Percentiles rank a stretch among this genome's conserved stretches.
These are phyloP conservation scores for Grammomys surdaster DNA, from an alignment of 2,113 vertebrate genomes.

Conservation along the genomic window DNA sequence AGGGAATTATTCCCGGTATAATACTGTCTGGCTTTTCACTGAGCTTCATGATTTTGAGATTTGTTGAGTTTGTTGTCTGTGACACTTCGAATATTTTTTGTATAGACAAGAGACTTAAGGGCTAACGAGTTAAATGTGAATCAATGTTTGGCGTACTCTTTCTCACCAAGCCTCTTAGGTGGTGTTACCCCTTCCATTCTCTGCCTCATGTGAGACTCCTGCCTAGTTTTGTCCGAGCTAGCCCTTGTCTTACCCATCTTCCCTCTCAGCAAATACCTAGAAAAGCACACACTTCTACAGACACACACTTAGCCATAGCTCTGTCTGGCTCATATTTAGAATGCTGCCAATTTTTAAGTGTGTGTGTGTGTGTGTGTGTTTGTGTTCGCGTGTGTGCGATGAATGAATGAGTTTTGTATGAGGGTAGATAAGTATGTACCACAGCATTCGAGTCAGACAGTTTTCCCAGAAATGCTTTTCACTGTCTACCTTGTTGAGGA, in stretches of 20 bases:
- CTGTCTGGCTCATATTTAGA: not conserved
- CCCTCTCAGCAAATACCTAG: not conserved
- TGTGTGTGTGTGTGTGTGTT: not conserved
- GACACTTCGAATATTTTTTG: not conserved
- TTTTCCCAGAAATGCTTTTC: not conserved
- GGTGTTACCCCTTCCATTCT: not conserved
- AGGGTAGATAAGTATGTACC: not conserved
- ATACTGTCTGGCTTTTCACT: not conserved
- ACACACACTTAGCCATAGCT: no score
- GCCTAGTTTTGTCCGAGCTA: not conserved
- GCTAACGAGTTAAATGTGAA: not conserved
- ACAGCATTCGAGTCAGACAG: not conserved
- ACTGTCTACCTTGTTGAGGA: not conserved
- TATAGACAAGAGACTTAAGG: not conserved
- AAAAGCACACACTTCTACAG: no score
- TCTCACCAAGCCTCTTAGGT: not conserved
- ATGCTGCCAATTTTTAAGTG: not conserved
- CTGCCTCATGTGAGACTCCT: not conserved
- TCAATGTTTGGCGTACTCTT: not conserved
- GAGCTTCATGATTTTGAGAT: not conserved
- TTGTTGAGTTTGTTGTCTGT: not conserved
- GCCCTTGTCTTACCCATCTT: not conserved
- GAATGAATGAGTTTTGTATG: not conserved
- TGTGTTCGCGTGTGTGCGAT: not conserved
- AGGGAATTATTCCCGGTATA: not conserved